A percentile compares a stretch with the other conserved stretches of the same genome.
Conservation (phyloP, 1,140 invertebrate genomes). For the Ceratina japonica region DNA sequence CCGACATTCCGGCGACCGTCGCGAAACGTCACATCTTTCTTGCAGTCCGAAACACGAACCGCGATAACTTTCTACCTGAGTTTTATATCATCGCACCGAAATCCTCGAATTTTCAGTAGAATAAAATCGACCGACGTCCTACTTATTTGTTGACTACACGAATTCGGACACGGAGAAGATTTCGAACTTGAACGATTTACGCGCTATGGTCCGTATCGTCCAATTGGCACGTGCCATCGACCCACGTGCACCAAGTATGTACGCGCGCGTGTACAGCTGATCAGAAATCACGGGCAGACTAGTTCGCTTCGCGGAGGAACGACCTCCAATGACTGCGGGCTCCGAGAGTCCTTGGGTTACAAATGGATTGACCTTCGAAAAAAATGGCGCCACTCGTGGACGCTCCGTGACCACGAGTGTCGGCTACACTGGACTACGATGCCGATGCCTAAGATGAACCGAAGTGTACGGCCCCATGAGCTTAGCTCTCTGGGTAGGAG, state of each 20-base stretch:
- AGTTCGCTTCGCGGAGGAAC: background rate
- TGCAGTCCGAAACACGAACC: background rate
- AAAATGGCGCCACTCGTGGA: slow-evolving; percentile 41
- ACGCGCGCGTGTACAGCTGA: background rate
- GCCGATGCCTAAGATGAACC: slow-evolving; percentile 19
- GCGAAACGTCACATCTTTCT: slow-evolving; percentile 5
- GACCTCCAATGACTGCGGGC: background rate
- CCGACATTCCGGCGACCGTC: background rate
- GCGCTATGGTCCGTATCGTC: background rate
- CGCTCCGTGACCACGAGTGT: slow-evolving; percentile 41
- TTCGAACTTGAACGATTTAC: background rate
- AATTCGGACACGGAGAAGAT: background rate
- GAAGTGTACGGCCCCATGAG: slow-evolving; percentile 18
- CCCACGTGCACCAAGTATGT: slow-evolving; percentile 25
- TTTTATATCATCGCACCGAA: background rate
- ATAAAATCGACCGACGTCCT: background rate
- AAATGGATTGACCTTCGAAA: slow-evolving; percentile 11
- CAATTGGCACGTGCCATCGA: background rate
- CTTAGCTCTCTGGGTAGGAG: slow-evolving; percentile 41
- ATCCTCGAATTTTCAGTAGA: background rate
- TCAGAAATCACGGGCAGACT: slow-evolving; percentile 30
- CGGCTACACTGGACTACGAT: slow-evolving; percentile 29
- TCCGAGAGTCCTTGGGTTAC: slow-evolving; percentile 10
- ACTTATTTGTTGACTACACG: background rate
- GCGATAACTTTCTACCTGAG: background rate